A percentile compares a stretch with the other conserved stretches of the same genome.
phyloP scores from a whole-genome alignment of 2,797 vertebrate genomes.

The Muscicapa striata region DNA sequence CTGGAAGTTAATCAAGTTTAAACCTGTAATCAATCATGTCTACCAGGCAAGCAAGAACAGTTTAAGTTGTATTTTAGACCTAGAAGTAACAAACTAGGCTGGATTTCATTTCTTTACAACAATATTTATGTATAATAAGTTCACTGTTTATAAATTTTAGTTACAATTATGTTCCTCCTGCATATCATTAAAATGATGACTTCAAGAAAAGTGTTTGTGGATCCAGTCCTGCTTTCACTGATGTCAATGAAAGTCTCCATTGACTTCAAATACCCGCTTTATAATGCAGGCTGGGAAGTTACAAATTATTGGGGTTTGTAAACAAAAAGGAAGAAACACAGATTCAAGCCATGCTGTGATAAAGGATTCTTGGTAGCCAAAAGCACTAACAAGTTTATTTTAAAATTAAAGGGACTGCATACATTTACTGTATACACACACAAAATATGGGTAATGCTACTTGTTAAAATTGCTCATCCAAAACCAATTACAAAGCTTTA shows the following conservation, averaged over 20 bases:
- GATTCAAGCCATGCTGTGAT: background rate
- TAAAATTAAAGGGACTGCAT: background rate
- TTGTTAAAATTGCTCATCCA: background rate
- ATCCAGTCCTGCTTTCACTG: background rate
- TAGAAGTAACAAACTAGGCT: slow-evolving; percentile 1
- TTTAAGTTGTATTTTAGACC: slow-evolving; percentile 4
- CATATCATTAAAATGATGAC: background rate
- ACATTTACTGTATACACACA: background rate
- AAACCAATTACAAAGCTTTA: background rate
- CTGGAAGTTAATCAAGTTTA: slow-evolving; percentile 61
- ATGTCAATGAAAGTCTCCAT: background rate
- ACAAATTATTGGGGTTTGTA: background rate
- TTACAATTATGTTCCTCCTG: background rate
- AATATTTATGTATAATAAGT: slow-evolving; percentile 23
- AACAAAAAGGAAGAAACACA: background rate
- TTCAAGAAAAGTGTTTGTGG: background rate
- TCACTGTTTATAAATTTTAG: background rate
- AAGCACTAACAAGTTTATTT: accelerated
- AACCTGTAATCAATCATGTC: slow-evolving; percentile 55
- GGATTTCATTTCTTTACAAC: slow-evolving; percentile 14
- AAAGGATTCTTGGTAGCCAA: background rate
- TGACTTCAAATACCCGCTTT: background rate
- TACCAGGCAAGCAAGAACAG: slow-evolving; percentile 20
- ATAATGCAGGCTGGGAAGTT: background rate
- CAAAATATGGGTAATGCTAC: background rate